Evolutionary conservation across 1,140 invertebrate species (phyloP).

Genomic region (Artemia franciscana): DNA sequence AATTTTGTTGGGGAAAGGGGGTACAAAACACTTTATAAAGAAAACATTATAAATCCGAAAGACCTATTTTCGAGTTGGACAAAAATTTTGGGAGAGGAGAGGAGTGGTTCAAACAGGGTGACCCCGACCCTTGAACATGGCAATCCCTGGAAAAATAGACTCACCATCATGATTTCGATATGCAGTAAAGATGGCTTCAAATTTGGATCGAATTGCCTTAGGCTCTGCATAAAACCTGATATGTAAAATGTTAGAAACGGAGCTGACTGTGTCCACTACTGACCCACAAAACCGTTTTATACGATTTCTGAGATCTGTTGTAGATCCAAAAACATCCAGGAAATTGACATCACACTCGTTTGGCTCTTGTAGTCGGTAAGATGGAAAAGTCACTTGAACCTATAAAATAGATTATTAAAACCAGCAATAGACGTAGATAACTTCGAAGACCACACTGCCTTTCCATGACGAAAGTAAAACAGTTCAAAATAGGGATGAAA

Average conservation of each 20-base stretch:
- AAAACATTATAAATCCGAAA: too few species aligned
- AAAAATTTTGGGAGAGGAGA: too few species aligned
- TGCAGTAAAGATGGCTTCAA: conserved; percentile 44
- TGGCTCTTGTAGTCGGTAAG: conserved; percentile 39
- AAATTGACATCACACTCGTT: conserved; percentile 65
- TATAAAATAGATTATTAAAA: conserved; percentile 19
- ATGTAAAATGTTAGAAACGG: conserved; percentile 33
- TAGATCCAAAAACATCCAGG: conserved; percentile 43
- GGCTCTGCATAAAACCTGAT: conserved; percentile 41
- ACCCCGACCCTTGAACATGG: too few species aligned
- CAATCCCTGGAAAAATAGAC: too few species aligned
- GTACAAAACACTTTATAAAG: too few species aligned
- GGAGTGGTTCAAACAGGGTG: too few species aligned
- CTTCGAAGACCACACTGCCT: too few species aligned
- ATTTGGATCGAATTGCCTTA: conserved; percentile 35
- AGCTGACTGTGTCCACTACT: conserved; percentile 39
- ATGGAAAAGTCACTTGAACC: conserved; percentile 44
- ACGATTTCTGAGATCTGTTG: conserved; percentile 31
- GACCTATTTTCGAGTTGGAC: too few species aligned
- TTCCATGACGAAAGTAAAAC: too few species aligned
- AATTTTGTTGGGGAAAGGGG: too few species aligned
- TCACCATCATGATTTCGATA: conserved; percentile 7
- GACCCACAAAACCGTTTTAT: conserved; percentile 51
- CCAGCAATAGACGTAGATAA: too few species aligned
- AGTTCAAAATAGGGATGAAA: too few species aligned